Evolutionary conservation across 2,113 vertebrate species (phyloP), one percentile per base, ranked within the genome.

Genomic region (Mugil cephalus): DNA sequence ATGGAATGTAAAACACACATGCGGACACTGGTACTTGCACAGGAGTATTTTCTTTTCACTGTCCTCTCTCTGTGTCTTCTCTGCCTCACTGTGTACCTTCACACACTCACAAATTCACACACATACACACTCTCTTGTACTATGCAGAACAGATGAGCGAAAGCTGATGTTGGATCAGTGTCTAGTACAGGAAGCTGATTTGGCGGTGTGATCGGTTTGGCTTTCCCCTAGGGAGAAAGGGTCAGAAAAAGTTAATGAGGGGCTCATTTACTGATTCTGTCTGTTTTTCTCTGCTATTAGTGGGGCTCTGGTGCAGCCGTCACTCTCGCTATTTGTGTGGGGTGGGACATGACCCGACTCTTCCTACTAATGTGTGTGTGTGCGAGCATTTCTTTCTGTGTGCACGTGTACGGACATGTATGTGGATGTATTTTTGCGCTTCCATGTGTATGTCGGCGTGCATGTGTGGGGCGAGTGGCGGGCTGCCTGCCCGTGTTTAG

Each of bases 401-500:
- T 50, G 52, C 30, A 43, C 62, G 76, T 59, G 73, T 50, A 74
- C 18, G 58, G 38, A 63, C 39, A 75, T 69, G 53, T 70, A 67
- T 68, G 68, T 67, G 70, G 17, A 80, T 74, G 87, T 64, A 47
- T 69, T 81, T 60, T 65, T 50, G 21, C 9, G 62, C 61, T 15
- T 18, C 65, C 52, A 12, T 60, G 75, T 43, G 39, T 24, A 47
- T n/a, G 52, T 51, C 59, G 48, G 47, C 58, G 74, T 81, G 64
- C 43, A 55, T 80, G 79, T 58, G 55, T 63, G 95, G 92, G 91
- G 94, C 93, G 94, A 93, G 93, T 93, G 94, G 88, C 94, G 92
- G 96, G 95, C 95, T 95, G 93, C 94, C 86, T 93, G 95, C 95
- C 95, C 90, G 93, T 98, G 96, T 98, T 98, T 96, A 95, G 95